Evolutionary conservation across 2,113 vertebrate genomes (phyloP).

Genomic region (Bufo bufo): DNA sequence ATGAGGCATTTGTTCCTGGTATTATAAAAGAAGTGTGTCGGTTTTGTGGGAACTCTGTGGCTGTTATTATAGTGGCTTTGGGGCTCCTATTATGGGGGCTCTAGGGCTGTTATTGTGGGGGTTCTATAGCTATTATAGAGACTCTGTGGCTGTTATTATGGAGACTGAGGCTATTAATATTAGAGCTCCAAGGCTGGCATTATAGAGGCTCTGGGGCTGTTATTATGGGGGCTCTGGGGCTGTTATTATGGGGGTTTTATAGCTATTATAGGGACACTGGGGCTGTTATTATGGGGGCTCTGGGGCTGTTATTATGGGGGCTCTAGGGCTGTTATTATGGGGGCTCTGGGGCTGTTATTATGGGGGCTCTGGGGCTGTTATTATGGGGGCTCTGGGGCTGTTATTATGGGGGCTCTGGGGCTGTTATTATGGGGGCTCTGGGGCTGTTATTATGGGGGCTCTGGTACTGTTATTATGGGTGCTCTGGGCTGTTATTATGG

Average conservation of each 20-base stretch:
- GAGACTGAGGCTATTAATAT: background rate
- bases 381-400: background rate
- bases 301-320: background rate
- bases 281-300: background rate
- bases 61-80: background rate
- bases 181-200: background rate
- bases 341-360: background rate
- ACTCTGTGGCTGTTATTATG: background rate
- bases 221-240: background rate
- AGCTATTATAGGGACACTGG: background rate
- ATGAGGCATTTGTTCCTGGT: too few relatives aligned
- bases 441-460: background rate
- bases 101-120: background rate
- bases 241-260: background rate
- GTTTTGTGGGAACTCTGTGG: too few relatives aligned
- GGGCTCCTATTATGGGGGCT: background rate
- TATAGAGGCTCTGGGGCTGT: background rate
- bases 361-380: background rate
- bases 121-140: background rate
- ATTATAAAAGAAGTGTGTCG: too few relatives aligned
- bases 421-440: background rate
- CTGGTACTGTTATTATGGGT: background rate
- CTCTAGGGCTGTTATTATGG: background rate
- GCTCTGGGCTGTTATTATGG: background rate
- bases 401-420: background rate